Evolutionary conservation across 2,113 vertebrate species (phyloP), one percentile per base, ranked within the genome.

Genomic region (Semnornis frantzii): DNA sequence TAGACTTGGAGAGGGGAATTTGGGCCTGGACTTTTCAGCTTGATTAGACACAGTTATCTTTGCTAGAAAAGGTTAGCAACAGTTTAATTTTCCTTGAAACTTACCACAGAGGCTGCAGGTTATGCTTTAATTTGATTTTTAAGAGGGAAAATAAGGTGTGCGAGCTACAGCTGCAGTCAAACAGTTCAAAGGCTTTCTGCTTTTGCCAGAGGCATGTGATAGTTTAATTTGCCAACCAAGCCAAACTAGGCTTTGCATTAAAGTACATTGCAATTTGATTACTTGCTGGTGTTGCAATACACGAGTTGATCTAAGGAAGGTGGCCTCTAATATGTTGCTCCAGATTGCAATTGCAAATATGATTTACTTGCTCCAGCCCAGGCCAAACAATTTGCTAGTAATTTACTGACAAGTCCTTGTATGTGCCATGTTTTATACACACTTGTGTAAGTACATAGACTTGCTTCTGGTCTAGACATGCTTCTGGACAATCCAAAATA

Each of bases 111-210:
- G 66, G 92, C 93, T 97, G 87, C 87, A 94, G 94, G 94, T 95
- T 82, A 95, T n/a, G 82, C 76, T 95, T 95, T 95, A 94, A 94
- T 96, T 95, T 95, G 95, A 88, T 94, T 94, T 95, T 93, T 92
- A 94, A 95, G 85, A 94, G 85, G 76, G 73, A 95, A 88, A 95
- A 94, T 90, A 94, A 95, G 93, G 59, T 93, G 73, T 82, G 80
- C 87, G 66, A 92, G 85, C 73, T 97, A 84, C 92, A 95, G 80
- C 87, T 95, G 94, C 92, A 96, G 75, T 92, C 85, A 75, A 39
- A 81, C 66, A 95, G 93, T 96, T 97, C 93, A 97, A 97, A 97
- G 93, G 82, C 82, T 94, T 90, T 69, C 50, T 92, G 85, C 89
- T 92, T 93, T 95, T 88, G 96, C 95, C 85, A 92, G 91, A 96